These are phyloP conservation scores for Sinodicranocentrus sp. DNA, from an alignment of 2,888 invertebrate species.

Conservation along the genomic window DNA sequence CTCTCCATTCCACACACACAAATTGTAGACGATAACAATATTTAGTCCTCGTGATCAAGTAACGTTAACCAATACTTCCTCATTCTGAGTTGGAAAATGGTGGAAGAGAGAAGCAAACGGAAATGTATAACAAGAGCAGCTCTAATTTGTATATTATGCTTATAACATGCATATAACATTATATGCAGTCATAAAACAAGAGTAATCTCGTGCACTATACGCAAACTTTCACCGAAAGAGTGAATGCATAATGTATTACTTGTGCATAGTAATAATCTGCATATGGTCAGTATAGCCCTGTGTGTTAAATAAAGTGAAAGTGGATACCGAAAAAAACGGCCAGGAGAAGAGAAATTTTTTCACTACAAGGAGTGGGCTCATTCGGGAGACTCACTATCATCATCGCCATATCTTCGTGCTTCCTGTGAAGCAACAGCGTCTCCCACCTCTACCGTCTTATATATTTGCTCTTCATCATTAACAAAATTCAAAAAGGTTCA, in stretches of 20 bases:
- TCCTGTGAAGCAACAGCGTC: slow-evolving; percentile 62
- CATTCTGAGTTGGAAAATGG: background rate
- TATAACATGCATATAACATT: slow-evolving; percentile 4
- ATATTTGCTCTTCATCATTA: slow-evolving; percentile 16
- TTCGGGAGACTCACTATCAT: slow-evolving; percentile 54
- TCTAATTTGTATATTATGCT: slow-evolving; percentile 4
- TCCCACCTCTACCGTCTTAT: slow-evolving; percentile 14
- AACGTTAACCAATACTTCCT: background rate
- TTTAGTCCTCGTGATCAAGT: background rate
- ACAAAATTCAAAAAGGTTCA: slow-evolving; percentile 50
- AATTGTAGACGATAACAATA: slow-evolving; percentile 22
- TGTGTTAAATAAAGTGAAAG: slow-evolving; percentile 12
- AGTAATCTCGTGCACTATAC: background rate
- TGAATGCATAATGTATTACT: background rate
- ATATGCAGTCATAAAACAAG: slow-evolving; percentile 30
- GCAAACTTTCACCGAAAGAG: background rate
- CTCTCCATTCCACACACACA: slow-evolving; percentile 1
- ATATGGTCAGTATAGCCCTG: slow-evolving; percentile 8
- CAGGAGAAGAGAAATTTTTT: background rate
- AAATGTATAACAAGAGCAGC: background rate
- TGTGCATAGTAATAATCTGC: background rate
- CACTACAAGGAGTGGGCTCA: slow-evolving; percentile 41
- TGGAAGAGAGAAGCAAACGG: background rate
- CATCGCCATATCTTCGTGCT: slow-evolving; percentile 31
- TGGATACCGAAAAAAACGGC: background rate